These are phyloP conservation scores for Falco biarmicus DNA, from an alignment of 2,797 vertebrate species.

Conservation along the genomic window DNA sequence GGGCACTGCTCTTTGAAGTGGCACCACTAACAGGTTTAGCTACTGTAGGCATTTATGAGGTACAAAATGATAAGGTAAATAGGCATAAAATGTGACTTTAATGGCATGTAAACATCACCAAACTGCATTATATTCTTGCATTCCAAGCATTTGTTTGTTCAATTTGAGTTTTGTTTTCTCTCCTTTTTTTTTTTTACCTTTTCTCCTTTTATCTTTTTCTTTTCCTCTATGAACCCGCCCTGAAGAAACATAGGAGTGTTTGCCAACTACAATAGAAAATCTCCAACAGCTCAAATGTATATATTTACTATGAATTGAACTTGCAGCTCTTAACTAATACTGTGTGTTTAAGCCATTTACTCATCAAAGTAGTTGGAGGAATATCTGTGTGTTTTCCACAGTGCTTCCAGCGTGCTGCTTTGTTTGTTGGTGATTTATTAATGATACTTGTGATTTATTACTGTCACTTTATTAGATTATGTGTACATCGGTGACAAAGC, in stretches of 20 bases:
- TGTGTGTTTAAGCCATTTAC: conserved; percentile 18
- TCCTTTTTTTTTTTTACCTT: not conserved
- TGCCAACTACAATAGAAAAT: not conserved
- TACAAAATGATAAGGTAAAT: conserved; percentile 52
- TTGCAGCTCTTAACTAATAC: not conserved
- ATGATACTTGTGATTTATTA: conserved; percentile 62
- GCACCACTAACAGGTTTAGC: conserved; percentile 25
- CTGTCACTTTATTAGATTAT: conserved; percentile 62
- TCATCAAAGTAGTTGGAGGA: not conserved
- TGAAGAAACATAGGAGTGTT: not conserved
- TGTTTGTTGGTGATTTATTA: conserved; percentile 62
- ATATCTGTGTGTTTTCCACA: conserved; percentile 16
- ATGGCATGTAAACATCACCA: not conserved
- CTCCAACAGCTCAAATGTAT: not conserved
- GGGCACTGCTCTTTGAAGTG: conserved; percentile 36
- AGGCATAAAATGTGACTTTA: conserved; percentile 21
- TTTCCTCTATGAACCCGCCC: not conserved
- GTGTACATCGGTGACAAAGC: conserved; percentile 61
- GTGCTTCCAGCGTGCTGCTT: conserved; percentile 21
- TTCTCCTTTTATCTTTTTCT: not conserved
- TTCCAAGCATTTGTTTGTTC: not conserved
- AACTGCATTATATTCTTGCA: not conserved
- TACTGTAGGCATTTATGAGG: conserved; percentile 49
- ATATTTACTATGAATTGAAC: not conserved
- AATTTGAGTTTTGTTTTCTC: not conserved